A percentile compares a stretch with the other conserved stretches of the same genome.
Conservation (phyloP, 2,113 vertebrate species). For the Hyperopisus bebe region DNA sequence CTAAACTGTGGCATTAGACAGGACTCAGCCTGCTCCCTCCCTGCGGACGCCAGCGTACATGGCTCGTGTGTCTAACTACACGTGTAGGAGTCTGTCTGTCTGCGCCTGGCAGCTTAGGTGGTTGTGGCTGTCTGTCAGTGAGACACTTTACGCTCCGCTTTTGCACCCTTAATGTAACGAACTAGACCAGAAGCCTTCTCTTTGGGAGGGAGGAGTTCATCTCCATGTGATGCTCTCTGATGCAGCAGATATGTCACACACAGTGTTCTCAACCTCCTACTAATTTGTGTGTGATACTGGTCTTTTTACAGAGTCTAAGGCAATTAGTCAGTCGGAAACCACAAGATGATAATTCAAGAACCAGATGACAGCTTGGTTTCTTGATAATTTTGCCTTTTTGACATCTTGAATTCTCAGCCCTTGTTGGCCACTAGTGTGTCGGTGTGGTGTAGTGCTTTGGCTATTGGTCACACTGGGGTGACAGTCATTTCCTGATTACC, state of each 20-base stretch:
- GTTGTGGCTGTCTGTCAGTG: background rate
- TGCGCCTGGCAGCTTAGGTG: background rate
- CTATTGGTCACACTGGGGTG: background rate
- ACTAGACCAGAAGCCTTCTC: background rate
- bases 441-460: background rate
- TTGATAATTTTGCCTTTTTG: background rate
- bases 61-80: background rate
- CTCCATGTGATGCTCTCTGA: background rate
- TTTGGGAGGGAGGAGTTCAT: background rate
- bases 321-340: background rate
- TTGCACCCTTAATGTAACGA: background rate
- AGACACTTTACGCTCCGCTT: background rate
- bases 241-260: background rate
- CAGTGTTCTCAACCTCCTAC: background rate
- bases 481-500: background rate
- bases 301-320: background rate
- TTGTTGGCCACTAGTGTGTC: background rate
- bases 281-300: background rate
- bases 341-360: background rate
- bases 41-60: background rate
- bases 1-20: constrained; percentile 58
- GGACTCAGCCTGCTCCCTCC: constrained; percentile 36
- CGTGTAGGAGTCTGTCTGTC: background rate
- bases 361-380: background rate
- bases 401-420: background rate